Evolutionary conservation across 2,888 invertebrate genomes (phyloP), one percentile per base, ranked within the genome.

Genomic region (Didymodactylos carnosus): DNA sequence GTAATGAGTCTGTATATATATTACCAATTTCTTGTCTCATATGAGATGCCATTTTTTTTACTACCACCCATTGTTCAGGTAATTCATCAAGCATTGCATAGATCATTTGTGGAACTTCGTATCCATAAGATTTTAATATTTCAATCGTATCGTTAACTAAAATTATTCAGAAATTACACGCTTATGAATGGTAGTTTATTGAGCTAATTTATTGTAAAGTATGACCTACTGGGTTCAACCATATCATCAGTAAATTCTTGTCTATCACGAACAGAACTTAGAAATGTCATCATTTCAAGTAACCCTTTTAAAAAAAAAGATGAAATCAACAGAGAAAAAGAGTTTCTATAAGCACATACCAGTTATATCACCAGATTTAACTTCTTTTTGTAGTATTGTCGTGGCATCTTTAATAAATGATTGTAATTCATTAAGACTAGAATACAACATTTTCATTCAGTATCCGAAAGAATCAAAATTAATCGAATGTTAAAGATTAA

Each of bases 1-100:
- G n/a, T n/a, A n/a, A n/a, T n/a, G n/a, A n/a, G n/a, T n/a, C n/a
- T n/a, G n/a, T n/a, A n/a, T n/a, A n/a, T n/a, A n/a, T n/a, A n/a
- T n/a, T n/a, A n/a, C n/a, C n/a, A n/a, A 95, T 92, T 83, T 91
- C 91, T 82, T 94, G 94, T 81, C 94, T 94, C 6, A 93, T 90
- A 49, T 90, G 91, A 35, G 89, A 84, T 0, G 92, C 91, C 75
- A 93, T 87, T 84, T 94, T 94, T 82, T 94, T 94, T 0, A 92
- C 92, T 78, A 91, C 89, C 79, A 88, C 89, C 95, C 95, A 95
- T 83, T 93, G 92, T 80, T 94, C 94, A 14, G 95, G 95, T 73
- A 95, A 83, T 53, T 71, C 53, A 86, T 90, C 89, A 53, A 95
- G 84, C 77, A 93, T 87, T 7, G 91, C 90, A 81, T 94, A 93